These are phyloP conservation scores for Eilema depressum DNA, from an alignment of 2,888 invertebrate species.

Conservation along the genomic window DNA sequence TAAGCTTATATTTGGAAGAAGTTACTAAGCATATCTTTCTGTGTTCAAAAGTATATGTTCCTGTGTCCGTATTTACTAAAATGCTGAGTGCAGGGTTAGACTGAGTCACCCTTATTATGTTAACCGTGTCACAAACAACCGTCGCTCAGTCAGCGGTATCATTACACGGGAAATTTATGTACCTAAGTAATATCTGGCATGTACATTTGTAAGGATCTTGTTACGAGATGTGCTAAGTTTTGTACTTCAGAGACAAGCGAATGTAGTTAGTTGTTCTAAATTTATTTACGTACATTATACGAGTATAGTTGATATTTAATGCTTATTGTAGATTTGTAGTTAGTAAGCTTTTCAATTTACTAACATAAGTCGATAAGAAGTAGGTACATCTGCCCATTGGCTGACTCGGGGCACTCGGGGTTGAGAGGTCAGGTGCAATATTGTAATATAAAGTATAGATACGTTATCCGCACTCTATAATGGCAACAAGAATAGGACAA, in stretches of 20 bases:
- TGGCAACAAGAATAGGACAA: too few relatives aligned
- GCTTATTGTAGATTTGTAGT: too few relatives aligned
- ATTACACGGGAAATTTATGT: slow-evolving; percentile 33
- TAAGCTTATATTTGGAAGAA: background rate
- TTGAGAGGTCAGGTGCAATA: too few relatives aligned
- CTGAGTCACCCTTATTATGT: slow-evolving; percentile 44
- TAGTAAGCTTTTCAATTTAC: too few relatives aligned
- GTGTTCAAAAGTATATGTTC: slow-evolving; percentile 1
- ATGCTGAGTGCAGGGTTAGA: slow-evolving; percentile 42
- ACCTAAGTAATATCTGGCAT: slow-evolving; percentile 11
- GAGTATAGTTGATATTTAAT: background rate
- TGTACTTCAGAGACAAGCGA: background rate
- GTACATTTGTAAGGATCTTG: slow-evolving; percentile 38
- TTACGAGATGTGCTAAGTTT: slow-evolving; percentile 7
- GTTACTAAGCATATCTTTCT: slow-evolving; percentile 10
- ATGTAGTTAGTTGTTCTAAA: background rate
- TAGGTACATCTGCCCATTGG: too few relatives aligned
- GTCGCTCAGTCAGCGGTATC: slow-evolving; percentile 37
- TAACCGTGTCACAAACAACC: slow-evolving; percentile 36
- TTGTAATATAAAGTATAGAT: too few relatives aligned
- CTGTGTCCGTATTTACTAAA: slow-evolving; percentile 35
- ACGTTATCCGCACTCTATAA: too few relatives aligned
- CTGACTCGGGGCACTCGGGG: too few relatives aligned
- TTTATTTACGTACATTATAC: background rate
- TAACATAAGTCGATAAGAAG: too few relatives aligned